phyloP scores from a whole-genome alignment of 2,797 vertebrate genomes.

The Champsocephalus gunnari region DNA sequence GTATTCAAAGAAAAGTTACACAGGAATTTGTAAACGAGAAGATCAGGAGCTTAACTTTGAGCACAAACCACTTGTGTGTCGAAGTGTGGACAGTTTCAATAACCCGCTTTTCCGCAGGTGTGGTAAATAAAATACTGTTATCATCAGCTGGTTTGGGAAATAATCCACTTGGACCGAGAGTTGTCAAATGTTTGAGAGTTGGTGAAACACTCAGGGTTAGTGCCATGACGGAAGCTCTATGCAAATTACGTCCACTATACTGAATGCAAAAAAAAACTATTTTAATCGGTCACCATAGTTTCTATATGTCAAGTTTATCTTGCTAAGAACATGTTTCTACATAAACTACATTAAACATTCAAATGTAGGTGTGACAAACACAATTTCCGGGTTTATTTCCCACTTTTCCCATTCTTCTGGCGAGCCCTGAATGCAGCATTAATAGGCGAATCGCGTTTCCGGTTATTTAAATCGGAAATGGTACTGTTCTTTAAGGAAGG shows the following conservation, averaged over 20 bases:
- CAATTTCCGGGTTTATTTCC: no score
- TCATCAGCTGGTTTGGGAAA: no score
- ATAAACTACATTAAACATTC: no score
- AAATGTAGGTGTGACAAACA: no score
- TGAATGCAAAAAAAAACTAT: no score
- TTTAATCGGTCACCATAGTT: no score
- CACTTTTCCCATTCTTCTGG: background rate
- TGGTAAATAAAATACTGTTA: background rate
- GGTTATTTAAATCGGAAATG: no score
- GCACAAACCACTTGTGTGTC: no score
- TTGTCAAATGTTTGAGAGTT: background rate
- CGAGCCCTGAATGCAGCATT: background rate
- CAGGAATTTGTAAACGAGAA: background rate
- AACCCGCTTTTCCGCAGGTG: background rate
- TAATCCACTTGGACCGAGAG: background rate
- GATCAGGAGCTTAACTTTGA: background rate
- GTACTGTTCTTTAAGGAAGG: no score
- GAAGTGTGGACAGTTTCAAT: background rate
- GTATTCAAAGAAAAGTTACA: background rate
- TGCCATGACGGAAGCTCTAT: background rate
- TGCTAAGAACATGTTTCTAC: no score
- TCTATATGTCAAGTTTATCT: no score
- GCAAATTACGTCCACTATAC: no score
- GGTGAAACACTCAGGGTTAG: background rate
- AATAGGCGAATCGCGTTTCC: background rate